Evolutionary conservation across 2,888 invertebrate genomes (phyloP).

Genomic region (Synanthedon tipuliformis): DNA sequence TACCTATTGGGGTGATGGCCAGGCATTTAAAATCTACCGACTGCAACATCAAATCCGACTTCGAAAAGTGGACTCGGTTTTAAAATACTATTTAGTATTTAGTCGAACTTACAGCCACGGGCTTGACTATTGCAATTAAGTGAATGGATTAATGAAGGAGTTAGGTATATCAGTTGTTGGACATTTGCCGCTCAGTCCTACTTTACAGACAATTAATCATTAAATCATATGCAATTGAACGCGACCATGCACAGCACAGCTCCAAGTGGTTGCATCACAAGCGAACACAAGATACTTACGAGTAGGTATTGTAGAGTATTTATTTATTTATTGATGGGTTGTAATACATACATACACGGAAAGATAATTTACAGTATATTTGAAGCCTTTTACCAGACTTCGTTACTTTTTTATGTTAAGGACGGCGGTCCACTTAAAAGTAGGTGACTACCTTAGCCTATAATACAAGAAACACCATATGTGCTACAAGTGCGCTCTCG

Average conservation of each 20-base stretch:
- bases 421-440: not conserved
- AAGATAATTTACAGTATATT: too few species aligned
- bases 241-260: conserved; percentile 12
- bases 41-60: too few species aligned
- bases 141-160: conserved; percentile 48
- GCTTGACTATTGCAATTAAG: conserved; percentile 16
- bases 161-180: conserved; percentile 11
- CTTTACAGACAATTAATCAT: conserved; percentile 17
- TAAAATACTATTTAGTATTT: conserved; percentile 4
- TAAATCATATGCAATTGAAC: conserved; percentile 10
- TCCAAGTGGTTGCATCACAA: not conserved
- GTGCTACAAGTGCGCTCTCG: too few species aligned
- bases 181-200: conserved; percentile 10
- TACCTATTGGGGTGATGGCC: too few species aligned
- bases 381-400: not conserved
- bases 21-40: too few species aligned
- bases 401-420: not conserved
- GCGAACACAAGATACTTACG: too few species aligned
- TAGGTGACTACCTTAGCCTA: not conserved
- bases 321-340: too few species aligned
- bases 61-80: not conserved
- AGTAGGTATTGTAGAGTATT: too few species aligned
- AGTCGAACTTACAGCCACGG: not conserved
- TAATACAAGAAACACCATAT: too few species aligned
- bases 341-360: too few species aligned